phyloP scores from a whole-genome alignment of 2,888 invertebrate species.

The Megalurothrips usitatus region DNA sequence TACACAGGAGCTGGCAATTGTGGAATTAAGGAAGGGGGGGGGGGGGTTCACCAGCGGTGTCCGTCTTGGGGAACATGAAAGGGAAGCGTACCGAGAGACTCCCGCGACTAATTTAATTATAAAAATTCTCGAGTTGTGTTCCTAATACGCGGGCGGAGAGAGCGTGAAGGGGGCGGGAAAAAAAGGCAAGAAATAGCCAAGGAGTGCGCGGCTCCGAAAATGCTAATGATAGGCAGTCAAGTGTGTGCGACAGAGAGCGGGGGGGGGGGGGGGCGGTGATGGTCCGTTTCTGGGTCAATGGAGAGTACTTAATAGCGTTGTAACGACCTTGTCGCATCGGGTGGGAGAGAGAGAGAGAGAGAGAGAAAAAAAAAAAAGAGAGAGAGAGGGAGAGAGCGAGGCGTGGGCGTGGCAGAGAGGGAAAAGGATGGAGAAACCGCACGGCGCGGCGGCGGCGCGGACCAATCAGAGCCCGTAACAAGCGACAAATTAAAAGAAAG shows the following conservation, averaged over 20 bases:
- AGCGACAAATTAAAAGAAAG: slow-evolving; percentile 21
- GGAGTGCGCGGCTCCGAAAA: not conserved
- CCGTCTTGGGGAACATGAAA: not conserved
- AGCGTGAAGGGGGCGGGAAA: too few relatives aligned
- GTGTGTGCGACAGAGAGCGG: not conserved
- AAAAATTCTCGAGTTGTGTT: slow-evolving; percentile 21
- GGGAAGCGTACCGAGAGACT: slow-evolving; percentile 8
- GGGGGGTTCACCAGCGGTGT: not conserved
- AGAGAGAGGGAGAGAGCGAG: not conserved
- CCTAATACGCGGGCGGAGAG: not conserved
- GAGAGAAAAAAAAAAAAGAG: not conserved
- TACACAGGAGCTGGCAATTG: slow-evolving; percentile 13
- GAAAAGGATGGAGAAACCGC: not conserved
- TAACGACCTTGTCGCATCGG: slow-evolving; percentile 17
- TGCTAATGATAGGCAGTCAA: not conserved
- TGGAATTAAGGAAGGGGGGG: not conserved
- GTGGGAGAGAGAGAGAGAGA: not conserved
- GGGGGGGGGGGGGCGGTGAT: not conserved
- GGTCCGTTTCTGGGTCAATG: slow-evolving; percentile 22
- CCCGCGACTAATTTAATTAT: slow-evolving; percentile 1
- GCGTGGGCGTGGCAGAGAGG: not conserved
- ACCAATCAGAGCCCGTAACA: slow-evolving; percentile 7
- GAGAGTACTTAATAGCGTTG: slow-evolving; percentile 20
- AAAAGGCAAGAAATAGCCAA: too few relatives aligned
- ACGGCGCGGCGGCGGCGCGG: not conserved